Percentiles rank a stretch among this genome's conserved stretches.
Evolutionary conservation across 2,797 vertebrate species (phyloP).

Genomic region (Centropyge bicolor): DNA sequence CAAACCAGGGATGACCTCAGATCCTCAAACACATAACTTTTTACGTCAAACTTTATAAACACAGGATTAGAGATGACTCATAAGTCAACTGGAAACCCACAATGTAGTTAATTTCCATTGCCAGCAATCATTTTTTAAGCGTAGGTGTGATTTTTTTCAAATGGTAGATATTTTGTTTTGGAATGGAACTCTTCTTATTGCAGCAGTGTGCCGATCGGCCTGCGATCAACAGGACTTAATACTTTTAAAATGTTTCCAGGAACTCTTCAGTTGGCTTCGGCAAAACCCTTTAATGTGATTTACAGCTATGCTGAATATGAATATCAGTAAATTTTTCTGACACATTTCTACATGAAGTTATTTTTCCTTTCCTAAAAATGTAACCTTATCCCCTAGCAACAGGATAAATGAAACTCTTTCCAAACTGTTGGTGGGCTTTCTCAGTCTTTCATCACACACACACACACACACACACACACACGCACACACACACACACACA

Average conservation of each 20-base stretch:
- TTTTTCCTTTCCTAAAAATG: constrained; percentile 47
- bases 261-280: constrained; percentile 31
- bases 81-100: constrained; percentile 51
- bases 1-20: constrained; percentile 14
- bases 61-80: constrained; percentile 60
- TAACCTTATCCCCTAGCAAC: constrained; percentile 44
- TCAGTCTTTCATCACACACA: not conserved
- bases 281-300: constrained; percentile 47
- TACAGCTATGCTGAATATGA: constrained; percentile 23
- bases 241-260: constrained; percentile 39
- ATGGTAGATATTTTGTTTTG: constrained; percentile 35
- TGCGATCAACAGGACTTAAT: constrained; percentile 38
- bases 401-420: constrained; percentile 46
- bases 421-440: constrained; percentile 39
- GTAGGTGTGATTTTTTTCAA: constrained; percentile 54
- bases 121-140: constrained; percentile 34
- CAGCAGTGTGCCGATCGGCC: constrained; percentile 8
- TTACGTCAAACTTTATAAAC: constrained; percentile 49
- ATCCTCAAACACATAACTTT: constrained; percentile 36
- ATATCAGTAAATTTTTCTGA: constrained; percentile 30
- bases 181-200: constrained; percentile 28
- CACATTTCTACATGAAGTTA: constrained; percentile 44
- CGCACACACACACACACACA: not conserved
- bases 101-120: constrained; percentile 43
- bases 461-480: not conserved